These are phyloP conservation scores for Ceyx melanurus DNA, from an alignment of 2,113 vertebrate genomes.

Conservation along the genomic window DNA sequence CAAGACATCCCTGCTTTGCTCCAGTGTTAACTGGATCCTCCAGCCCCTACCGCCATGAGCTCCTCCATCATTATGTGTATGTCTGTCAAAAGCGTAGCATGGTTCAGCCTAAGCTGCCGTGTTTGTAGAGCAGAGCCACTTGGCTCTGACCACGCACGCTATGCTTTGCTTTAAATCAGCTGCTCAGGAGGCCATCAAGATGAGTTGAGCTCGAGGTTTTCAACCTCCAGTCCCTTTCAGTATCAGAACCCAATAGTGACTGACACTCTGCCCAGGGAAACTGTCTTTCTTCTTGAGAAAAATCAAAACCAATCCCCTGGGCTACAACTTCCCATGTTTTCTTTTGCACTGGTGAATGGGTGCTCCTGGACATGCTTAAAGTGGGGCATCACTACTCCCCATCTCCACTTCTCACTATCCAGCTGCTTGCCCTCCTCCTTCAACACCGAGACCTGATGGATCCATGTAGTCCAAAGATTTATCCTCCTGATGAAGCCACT, in stretches of 20 bases:
- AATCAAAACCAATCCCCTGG: not conserved
- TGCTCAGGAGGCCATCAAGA: not conserved
- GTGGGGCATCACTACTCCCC: not conserved
- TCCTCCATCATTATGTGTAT: accelerated
- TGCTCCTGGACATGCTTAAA: accelerated
- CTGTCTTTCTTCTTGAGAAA: not conserved
- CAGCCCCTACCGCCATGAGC: not conserved
- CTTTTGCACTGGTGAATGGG: not conserved
- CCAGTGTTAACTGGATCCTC: not conserved
- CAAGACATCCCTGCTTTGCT: not conserved
- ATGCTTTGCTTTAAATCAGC: not conserved
- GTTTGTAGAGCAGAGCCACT: not conserved
- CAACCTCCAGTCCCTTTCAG: not conserved
- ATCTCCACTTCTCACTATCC: accelerated
- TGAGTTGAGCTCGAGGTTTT: not conserved
- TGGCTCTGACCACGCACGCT: accelerated
- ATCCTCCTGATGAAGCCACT: not conserved
- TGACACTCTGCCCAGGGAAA: not conserved
- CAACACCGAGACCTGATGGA: not conserved
- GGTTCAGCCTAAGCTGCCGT: not conserved
- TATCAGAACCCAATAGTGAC: not conserved
- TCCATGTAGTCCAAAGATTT: accelerated
- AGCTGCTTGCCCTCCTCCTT: not conserved
- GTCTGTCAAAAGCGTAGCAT: accelerated
- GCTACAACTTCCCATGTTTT: not conserved